Percentiles rank a stretch among this genome's conserved stretches.
phyloP scores from a whole-genome alignment of 2,113 vertebrate species.

The Xiphophorus hellerii region DNA sequence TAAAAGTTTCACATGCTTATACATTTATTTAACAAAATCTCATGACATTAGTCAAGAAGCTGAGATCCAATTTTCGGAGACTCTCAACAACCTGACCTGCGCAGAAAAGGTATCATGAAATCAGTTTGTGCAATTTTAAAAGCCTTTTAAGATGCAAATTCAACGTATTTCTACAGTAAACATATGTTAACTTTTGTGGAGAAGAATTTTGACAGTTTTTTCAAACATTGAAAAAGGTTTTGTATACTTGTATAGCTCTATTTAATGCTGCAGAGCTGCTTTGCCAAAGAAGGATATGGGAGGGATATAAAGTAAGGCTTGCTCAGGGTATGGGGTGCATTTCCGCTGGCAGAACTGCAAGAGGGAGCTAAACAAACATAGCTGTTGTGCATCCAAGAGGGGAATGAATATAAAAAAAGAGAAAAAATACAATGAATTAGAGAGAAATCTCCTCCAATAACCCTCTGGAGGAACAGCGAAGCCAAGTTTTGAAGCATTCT shows the following conservation, averaged over 20 bases:
- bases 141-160: neutral
- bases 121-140: neutral
- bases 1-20: constrained; percentile 52
- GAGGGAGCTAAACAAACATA: constrained; percentile 50
- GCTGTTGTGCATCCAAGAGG: constrained; percentile 50
- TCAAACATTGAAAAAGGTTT: neutral
- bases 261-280: constrained; percentile 6
- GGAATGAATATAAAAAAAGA: constrained; percentile 28
- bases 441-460: constrained; percentile 45
- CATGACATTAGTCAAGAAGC: constrained; percentile 62
- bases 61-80: constrained; percentile 63
- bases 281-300: constrained; percentile 23
- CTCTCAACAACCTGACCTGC: constrained; percentile 51
- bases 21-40: constrained; percentile 63
- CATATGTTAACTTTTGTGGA: neutral
- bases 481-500: constrained; percentile 58
- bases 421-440: constrained; percentile 32
- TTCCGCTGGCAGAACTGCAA: constrained; percentile 39
- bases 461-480: constrained; percentile 31
- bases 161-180: neutral
- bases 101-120: neutral
- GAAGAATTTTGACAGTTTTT: neutral
- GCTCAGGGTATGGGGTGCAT: constrained; percentile 34
- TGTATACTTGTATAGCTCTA: neutral
- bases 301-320: constrained; percentile 30